These are phyloP conservation scores for Leptobrachium leishanense DNA, from an alignment of 2,113 vertebrate genomes.

Conservation along the genomic window DNA sequence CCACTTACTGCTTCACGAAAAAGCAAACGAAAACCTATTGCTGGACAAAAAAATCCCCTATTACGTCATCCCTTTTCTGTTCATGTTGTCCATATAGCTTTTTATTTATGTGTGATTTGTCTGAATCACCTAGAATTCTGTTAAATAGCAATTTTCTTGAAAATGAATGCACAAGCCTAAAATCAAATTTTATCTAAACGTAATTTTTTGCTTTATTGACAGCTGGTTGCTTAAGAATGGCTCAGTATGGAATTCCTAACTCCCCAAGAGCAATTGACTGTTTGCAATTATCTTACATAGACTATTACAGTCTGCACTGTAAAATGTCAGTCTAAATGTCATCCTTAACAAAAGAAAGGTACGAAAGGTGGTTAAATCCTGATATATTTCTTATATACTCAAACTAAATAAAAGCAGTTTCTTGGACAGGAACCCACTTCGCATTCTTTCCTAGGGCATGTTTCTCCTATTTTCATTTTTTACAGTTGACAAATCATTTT, in stretches of 20 bases:
- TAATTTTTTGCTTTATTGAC: conserved; percentile 19
- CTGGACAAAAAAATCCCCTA: too few species aligned
- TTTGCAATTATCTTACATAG: conserved; percentile 4
- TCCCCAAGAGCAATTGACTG: neutral
- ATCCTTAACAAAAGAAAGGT: conserved; percentile 7
- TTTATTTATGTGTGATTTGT: too few species aligned
- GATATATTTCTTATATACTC: neutral
- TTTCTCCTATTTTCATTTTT: conserved; percentile 18
- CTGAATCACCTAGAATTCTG: too few species aligned
- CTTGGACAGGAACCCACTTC: conserved; percentile 25
- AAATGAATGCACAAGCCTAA: too few species aligned
- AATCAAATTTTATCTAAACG: neutral
- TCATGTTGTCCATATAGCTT: too few species aligned
- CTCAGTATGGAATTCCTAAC: conserved; percentile 3
- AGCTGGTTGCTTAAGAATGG: neutral
- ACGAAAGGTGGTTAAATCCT: conserved; percentile 15
- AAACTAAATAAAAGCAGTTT: conserved; percentile 33
- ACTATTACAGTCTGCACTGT: conserved; percentile 17
- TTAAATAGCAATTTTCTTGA: too few species aligned
- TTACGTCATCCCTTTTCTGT: too few species aligned
- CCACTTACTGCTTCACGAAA: too few species aligned
- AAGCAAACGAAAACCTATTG: too few species aligned
- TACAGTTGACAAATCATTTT: conserved; percentile 35
- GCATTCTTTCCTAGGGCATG: conserved; percentile 44
- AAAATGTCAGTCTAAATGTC: conserved; percentile 35